Base-by-base conservation (phyloP, 2,113 vertebrate genomes). In the Chaetops frenatus region DNA sequence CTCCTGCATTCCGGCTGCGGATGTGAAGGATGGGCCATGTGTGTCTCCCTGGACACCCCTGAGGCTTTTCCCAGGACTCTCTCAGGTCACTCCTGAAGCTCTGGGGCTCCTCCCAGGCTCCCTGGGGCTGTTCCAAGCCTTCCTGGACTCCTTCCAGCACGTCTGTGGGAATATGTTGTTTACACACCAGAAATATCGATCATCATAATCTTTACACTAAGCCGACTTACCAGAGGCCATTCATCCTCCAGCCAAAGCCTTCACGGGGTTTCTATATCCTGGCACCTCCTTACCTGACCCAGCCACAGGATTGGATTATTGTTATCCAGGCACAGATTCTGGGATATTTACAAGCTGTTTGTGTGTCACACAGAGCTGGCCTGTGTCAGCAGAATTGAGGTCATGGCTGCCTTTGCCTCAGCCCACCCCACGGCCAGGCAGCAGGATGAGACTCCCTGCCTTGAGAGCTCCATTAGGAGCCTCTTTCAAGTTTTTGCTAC, bases 381-480 rank as follows among this genome's bases (percentile, higher is more conserved):
- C 35, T 1, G 33, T n/a, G 35, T 11, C 56, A 47, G 56, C 67
- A 72, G 80, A 81, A 87, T 51, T 7, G 47, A 81, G 81, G 84
- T 95, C 81, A 91, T 1, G 40, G 65, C 93, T 31, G 81, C 24
- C 19, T 81, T 44, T 29, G 21, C 90, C 73, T 81, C 61, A 79
- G 36, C 33, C 65, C 70, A 65, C 53, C 51, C 71, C 80, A 90
- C 42, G 22, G 19, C 48, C 20, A 94, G 92, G 70, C 78, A 93
- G 31, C 38, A 60, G 42, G 16, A 9, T 9, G 38, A 54, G 33
- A 33, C 53, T 22, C 45, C 20, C 12, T 19, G 35, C 50, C 56
- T 53, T 80, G 69, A 47, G 72, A 58, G 28, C 54, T 12, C 51
- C 36, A 36, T 57, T 47, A 76, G 36, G 40, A 89, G n/a, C 28